These are phyloP conservation scores for Tipula vernalis DNA, from an alignment of 2,888 invertebrate species.

Conservation along the genomic window DNA sequence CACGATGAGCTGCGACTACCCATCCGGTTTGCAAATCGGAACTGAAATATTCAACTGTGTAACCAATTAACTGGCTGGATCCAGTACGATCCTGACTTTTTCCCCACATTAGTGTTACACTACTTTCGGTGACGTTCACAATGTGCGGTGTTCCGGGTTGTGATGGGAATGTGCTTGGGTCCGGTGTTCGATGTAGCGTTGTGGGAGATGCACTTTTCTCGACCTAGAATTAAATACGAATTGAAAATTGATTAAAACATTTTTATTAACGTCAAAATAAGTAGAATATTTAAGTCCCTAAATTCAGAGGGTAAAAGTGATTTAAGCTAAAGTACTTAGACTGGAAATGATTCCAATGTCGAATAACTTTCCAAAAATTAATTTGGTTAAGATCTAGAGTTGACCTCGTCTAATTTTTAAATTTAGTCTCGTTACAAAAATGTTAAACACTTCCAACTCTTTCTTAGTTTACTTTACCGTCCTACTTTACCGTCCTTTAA, in stretches of 20 bases:
- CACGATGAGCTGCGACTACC: slow-evolving; percentile 55
- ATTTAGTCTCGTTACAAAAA: too few species aligned
- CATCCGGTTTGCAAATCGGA: slow-evolving; percentile 67
- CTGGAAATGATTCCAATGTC: too few species aligned
- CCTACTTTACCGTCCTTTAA: too few species aligned
- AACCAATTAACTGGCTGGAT: slow-evolving; percentile 35
- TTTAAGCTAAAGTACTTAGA: too few species aligned
- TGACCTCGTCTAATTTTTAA: too few species aligned
- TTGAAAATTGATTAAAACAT: not conserved
- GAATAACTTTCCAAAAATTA: too few species aligned
- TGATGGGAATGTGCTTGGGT: slow-evolving; percentile 56
- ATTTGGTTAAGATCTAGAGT: too few species aligned
- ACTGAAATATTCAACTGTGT: slow-evolving; percentile 65
- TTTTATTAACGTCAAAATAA: too few species aligned
- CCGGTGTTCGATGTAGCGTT: slow-evolving; percentile 57
- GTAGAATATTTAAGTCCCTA: too few species aligned
- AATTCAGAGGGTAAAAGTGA: too few species aligned
- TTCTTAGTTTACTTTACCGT: too few species aligned
- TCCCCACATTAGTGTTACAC: slow-evolving; percentile 49
- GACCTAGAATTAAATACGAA: slow-evolving; percentile 25
- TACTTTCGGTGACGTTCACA: slow-evolving; percentile 51
- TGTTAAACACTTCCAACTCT: too few species aligned
- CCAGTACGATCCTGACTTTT: slow-evolving; percentile 41
- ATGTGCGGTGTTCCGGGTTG: slow-evolving; percentile 59
- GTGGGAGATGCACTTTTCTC: slow-evolving; percentile 36